phyloP scores from a whole-genome alignment of 2,797 vertebrate genomes.

The Dermochelys coriacea region DNA sequence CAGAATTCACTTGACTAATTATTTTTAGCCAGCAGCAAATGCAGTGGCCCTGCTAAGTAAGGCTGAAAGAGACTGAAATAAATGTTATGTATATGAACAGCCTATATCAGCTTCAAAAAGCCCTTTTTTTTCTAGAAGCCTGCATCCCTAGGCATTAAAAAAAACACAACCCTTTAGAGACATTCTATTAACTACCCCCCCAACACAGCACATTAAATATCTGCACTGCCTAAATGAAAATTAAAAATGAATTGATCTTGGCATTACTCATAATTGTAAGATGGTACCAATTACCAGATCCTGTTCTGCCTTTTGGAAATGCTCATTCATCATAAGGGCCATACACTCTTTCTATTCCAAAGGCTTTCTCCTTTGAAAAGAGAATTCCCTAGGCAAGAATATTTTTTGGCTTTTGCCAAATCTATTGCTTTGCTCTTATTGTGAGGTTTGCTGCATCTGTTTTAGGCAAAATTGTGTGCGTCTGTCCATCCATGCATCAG shows the following conservation, averaged over 20 bases:
- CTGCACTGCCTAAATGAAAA: slow-evolving; percentile 14
- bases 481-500: neutral
- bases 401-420: slow-evolving; percentile 26
- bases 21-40: slow-evolving; percentile 43
- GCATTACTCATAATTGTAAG: slow-evolving; percentile 1
- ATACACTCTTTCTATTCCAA: neutral
- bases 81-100: neutral
- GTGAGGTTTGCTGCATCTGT: neutral
- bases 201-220: neutral
- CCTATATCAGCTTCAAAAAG: neutral
- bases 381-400: slow-evolving; percentile 6
- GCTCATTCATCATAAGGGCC: neutral
- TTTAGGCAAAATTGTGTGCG: slow-evolving; percentile 31
- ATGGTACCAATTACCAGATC: slow-evolving; percentile 19
- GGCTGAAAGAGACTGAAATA: slow-evolving; percentile 13
- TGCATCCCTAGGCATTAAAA: neutral
- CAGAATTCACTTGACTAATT: slow-evolving; percentile 42
- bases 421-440: slow-evolving; percentile 22
- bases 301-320: slow-evolving; percentile 25
- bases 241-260: neutral
- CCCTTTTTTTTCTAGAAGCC: neutral
- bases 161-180: neutral
- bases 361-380: neutral
- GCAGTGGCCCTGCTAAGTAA: slow-evolving; percentile 10
- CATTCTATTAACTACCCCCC: neutral